Base-by-base conservation (phyloP, 64 coral and sea anemone species). In the Montipora sp. region DNA sequence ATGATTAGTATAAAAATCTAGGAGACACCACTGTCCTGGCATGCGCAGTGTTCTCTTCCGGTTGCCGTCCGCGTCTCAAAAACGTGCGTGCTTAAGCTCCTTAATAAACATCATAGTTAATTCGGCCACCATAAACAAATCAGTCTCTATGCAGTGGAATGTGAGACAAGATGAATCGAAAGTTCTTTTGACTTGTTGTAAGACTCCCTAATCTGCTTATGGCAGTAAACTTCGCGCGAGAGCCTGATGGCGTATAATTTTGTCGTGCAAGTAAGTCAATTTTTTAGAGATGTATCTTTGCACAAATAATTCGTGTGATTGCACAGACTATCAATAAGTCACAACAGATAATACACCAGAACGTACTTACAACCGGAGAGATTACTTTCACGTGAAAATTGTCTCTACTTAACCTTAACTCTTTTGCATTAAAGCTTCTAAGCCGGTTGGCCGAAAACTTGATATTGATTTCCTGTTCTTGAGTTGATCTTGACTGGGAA, bases 341-440 rank as follows among this genome's bases (percentile, higher is more conserved):
- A 63, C 60, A 15, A 63, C 11, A 12, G 11, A 63, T 55, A 55
- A 55, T 10, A 55, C 6, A 63, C 9, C 60, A 57, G 53, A 11
- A 63, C 60, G 60, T 9, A 63, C 11, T 63, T 63, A 3, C 11
- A 63, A 72, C 36, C 36, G 36, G 36, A 36, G 36, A 36, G 36
- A 36, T 36, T 36, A 85, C 82, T 85, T 85, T 85, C 20, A 85
- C 71, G 82, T 72, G 82, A 45, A 85, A 85, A 85, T 85, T 85
- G 82, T 49, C 61, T 85, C 82, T 72, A 72, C 82, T 72, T 83
- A 72, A 71, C 63, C 70, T 85, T 71, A 85, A n/a, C 43, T 72
- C 82, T 85, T 71, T 23, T 48, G 45, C 14, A 70, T 51, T 72
- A 72, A 85, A 85, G 82, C 61, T 49, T 63, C 48, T 71, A 71